phyloP scores from a whole-genome alignment of 2,797 vertebrate species.

The Spondyliosoma cantharus region DNA sequence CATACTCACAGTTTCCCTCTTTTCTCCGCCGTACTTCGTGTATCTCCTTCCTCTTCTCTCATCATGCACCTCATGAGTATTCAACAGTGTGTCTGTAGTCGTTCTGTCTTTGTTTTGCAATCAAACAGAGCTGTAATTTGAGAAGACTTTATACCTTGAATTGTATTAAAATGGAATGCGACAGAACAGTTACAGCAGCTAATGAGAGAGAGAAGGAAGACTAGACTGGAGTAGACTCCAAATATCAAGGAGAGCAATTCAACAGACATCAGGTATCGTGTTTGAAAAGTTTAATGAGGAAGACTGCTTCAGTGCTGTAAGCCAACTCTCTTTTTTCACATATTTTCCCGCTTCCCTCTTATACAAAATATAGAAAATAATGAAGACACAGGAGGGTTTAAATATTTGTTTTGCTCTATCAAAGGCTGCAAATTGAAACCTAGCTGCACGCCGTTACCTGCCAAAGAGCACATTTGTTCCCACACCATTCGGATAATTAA shows the following conservation, averaged over 20 bases:
- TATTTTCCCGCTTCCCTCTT: not conserved
- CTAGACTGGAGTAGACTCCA: not conserved
- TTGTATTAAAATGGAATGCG: conserved; percentile 50
- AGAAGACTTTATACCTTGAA: conserved; percentile 40
- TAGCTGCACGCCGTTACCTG: conserved; percentile 3
- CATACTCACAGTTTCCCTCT: conserved; percentile 20
- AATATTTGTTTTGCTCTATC: not conserved
- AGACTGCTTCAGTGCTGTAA: not conserved
- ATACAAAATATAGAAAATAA: not conserved
- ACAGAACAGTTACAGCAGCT: conserved; percentile 40
- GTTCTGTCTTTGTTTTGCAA: conserved; percentile 45
- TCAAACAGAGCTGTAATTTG: conserved; percentile 48
- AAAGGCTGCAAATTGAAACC: not conserved
- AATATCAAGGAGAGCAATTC: conserved; percentile 13
- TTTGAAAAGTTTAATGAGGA: conserved; percentile 13
- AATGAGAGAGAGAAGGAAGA: conserved; percentile 19
- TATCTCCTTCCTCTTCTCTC: conserved; percentile 17
- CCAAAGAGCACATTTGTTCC: conserved; percentile 2
- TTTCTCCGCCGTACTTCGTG: conserved; percentile 25
- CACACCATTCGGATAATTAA: not conserved
- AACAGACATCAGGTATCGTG: conserved; percentile 10
- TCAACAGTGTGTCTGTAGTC: conserved; percentile 38
- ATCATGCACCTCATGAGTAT: conserved; percentile 49
- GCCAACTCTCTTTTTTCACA: not conserved
- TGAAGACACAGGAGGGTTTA: not conserved